Conservation (phyloP, 2,113 vertebrate species). For the Phrynosoma platyrhinos region DNA sequence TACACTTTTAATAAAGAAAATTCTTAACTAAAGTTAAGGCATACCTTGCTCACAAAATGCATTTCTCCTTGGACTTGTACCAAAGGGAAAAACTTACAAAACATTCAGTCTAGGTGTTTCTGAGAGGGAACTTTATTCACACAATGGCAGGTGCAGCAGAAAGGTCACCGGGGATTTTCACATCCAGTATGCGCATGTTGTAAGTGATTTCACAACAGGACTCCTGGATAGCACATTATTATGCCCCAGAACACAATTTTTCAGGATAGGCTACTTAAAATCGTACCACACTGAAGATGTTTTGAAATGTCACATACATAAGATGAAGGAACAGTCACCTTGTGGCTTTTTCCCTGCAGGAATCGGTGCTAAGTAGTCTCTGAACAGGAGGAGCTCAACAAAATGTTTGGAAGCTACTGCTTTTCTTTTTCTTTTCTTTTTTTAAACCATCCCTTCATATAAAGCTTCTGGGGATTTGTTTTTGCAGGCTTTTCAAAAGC, state of each 20-base stretch:
- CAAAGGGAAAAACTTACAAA: neutral
- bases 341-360: no score
- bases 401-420: no score
- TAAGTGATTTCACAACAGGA: neutral
- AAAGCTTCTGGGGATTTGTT: neutral
- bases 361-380: no score
- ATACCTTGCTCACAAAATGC: neutral
- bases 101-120: neutral
- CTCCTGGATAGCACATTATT: neutral
- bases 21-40: neutral
- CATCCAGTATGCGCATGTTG: neutral
- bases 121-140: neutral
- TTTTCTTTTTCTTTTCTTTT: no score
- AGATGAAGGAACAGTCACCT: no score
- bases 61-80: neutral
- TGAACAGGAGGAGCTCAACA: no score
- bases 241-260: neutral
- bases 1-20: slow-evolving; percentile 22
- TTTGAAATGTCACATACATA: no score
- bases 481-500: no score
- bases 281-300: no score
- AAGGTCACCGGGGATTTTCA: neutral
- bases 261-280: neutral
- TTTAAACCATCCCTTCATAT: no score
- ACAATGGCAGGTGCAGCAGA: neutral